These are phyloP conservation scores for Siphlonurus alternatus DNA, from an alignment of 2,888 invertebrate species.

Conservation along the genomic window DNA sequence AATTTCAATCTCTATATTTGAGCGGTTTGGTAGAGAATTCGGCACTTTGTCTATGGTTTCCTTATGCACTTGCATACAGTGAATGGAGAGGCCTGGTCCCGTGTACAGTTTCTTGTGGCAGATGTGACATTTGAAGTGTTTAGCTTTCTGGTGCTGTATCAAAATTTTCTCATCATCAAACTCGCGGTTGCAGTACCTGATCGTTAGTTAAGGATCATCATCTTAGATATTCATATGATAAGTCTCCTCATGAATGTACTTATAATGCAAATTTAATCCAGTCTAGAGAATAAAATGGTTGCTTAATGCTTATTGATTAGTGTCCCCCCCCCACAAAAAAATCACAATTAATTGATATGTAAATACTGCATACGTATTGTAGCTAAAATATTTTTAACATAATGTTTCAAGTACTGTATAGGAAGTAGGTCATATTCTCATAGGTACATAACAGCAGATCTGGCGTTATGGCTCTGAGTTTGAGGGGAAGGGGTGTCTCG, in stretches of 20 bases:
- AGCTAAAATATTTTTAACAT: no score
- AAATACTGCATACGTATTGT: no score
- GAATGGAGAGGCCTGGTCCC: slow-evolving; percentile 94
- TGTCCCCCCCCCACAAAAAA: no score
- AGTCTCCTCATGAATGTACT: background rate
- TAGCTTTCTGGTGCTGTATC: slow-evolving; percentile 99
- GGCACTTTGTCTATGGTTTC: slow-evolving; percentile 99
- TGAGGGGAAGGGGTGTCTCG: no score
- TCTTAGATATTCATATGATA: background rate
- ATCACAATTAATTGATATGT: background rate
- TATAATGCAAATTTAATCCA: slow-evolving; percentile 5
- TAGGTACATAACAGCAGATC: no score
- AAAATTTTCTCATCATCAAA: slow-evolving; percentile 99
- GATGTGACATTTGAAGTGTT: slow-evolving; percentile 99
- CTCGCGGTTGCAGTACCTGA: slow-evolving; percentile 98
- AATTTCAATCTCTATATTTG: slow-evolving; percentile 98
- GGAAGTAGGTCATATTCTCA: no score
- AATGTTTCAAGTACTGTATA: no score
- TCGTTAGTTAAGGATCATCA: slow-evolving; percentile 13
- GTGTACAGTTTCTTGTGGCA: slow-evolving; percentile 99
- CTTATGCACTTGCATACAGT: slow-evolving; percentile 99
- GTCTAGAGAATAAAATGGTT: slow-evolving; percentile 8
- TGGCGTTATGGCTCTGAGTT: no score
- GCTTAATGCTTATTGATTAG: slow-evolving; percentile 9
- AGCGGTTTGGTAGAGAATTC: slow-evolving; percentile 91